These are phyloP conservation scores for Folsomia candida DNA, from an alignment of 2,888 invertebrate species.

Conservation along the genomic window DNA sequence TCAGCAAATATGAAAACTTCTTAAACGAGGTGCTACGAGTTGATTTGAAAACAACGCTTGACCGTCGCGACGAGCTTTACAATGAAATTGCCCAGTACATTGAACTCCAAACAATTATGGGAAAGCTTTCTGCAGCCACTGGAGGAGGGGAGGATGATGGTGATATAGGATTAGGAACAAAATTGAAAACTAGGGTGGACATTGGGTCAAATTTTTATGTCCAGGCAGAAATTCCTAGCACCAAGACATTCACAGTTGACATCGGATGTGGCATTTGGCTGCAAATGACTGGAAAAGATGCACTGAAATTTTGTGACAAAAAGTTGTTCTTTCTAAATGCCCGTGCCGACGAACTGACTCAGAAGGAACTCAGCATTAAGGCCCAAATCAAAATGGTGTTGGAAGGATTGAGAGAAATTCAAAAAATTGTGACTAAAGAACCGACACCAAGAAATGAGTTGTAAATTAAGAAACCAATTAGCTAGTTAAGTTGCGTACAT, in stretches of 20 bases:
- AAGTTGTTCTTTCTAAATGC: slow-evolving; percentile 66
- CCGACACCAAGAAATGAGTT: not conserved
- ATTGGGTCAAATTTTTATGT: slow-evolving; percentile 82
- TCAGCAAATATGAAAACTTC: slow-evolving; percentile 65
- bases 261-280: slow-evolving; percentile 74
- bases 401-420: slow-evolving; percentile 65
- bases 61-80: slow-evolving; percentile 64
- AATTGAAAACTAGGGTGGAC: slow-evolving; percentile 70
- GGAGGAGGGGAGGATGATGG: slow-evolving; percentile 50
- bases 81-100: slow-evolving; percentile 69
- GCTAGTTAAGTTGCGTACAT: too few relatives aligned
- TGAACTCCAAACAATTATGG: slow-evolving; percentile 69
- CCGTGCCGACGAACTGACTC: slow-evolving; percentile 63
- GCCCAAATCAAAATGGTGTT: slow-evolving; percentile 76
- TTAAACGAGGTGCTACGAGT: slow-evolving; percentile 75
- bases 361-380: slow-evolving; percentile 69
- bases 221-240: slow-evolving; percentile 69
- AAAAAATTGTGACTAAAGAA: slow-evolving; percentile 51
- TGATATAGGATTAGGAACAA: slow-evolving; percentile 54
- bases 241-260: slow-evolving; percentile 67
- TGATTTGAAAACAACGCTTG: slow-evolving; percentile 62
- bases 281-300: slow-evolving; percentile 70
- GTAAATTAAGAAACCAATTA: not conserved
- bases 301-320: slow-evolving; percentile 67
- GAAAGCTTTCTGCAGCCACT: slow-evolving; percentile 60